Evolutionary conservation across 2,113 vertebrate species (phyloP).

Genomic region (Pontoporia blainvillei): DNA sequence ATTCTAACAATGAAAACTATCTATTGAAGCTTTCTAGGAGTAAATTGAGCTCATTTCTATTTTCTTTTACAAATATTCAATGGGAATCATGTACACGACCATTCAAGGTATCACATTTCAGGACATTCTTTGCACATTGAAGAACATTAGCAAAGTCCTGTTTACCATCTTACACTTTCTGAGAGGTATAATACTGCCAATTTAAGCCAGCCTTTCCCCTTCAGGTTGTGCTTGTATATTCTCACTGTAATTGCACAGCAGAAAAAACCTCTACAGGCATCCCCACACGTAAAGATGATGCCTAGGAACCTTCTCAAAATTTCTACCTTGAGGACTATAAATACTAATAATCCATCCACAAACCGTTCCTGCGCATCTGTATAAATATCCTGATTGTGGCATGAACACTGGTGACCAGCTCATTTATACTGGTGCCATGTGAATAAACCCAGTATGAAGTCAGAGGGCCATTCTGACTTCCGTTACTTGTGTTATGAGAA

Average conservation of each 20-base stretch:
- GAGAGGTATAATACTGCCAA: neutral
- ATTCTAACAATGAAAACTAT: neutral
- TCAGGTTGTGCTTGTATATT: neutral
- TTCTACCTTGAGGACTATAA: neutral
- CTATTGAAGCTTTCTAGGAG: neutral
- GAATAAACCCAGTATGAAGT: neutral
- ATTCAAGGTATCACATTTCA: neutral
- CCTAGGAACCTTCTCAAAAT: neutral
- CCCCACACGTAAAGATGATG: neutral
- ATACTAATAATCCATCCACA: neutral
- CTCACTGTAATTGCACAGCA: neutral
- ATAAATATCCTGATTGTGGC: neutral
- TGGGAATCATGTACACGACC: neutral
- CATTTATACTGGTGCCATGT: neutral
- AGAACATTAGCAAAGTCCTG: neutral
- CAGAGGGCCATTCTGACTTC: neutral
- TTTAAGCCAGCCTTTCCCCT: neutral
- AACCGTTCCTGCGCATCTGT: neutral
- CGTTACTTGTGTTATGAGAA: neutral
- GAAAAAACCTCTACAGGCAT: neutral
- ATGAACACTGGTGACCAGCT: neutral
- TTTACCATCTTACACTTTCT: neutral
- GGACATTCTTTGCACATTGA: neutral
- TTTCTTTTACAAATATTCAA: conserved; percentile 6
- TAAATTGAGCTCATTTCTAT: conserved; percentile 10